Evolutionary conservation across 2,113 vertebrate species (phyloP).

Genomic region (Tiliqua scincoides): DNA sequence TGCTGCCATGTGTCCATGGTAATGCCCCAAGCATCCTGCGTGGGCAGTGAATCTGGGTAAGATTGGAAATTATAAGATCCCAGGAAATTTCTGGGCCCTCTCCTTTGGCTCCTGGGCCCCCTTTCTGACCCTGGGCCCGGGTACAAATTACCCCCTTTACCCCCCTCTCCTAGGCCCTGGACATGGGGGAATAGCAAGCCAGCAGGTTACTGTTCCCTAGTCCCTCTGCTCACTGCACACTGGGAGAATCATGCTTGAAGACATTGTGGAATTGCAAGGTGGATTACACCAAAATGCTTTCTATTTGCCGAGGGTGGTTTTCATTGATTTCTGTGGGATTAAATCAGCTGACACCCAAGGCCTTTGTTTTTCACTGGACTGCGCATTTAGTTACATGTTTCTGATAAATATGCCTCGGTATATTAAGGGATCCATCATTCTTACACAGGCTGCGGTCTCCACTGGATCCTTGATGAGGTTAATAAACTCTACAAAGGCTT

Average conservation of each 20-base stretch:
- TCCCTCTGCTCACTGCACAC: too few relatives aligned
- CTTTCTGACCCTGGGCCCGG: too few relatives aligned
- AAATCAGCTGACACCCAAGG: background rate
- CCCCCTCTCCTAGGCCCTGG: too few relatives aligned
- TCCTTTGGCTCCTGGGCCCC: too few relatives aligned
- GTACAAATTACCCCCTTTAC: too few relatives aligned
- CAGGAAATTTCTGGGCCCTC: too few relatives aligned
- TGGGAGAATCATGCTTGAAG: background rate
- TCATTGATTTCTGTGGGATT: background rate
- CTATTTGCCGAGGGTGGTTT: background rate
- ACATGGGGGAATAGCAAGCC: too few relatives aligned
- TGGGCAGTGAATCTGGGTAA: too few relatives aligned
- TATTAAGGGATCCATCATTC: background rate
- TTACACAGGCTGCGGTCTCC: background rate
- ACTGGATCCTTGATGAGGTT: background rate
- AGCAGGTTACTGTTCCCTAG: too few relatives aligned
- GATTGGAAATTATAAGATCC: too few relatives aligned
- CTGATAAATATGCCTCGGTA: background rate
- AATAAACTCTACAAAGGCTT: background rate
- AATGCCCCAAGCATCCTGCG: too few relatives aligned
- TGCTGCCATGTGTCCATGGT: too few relatives aligned
- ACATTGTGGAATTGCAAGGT: background rate
- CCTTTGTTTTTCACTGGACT: background rate
- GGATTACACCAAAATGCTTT: background rate
- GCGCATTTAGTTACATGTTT: background rate